Evolutionary conservation across 30 jellyfish, hydroid and myxozoan species (phyloP), one percentile per base, ranked within the genome.

Genomic region (Aurelia aurita): DNA sequence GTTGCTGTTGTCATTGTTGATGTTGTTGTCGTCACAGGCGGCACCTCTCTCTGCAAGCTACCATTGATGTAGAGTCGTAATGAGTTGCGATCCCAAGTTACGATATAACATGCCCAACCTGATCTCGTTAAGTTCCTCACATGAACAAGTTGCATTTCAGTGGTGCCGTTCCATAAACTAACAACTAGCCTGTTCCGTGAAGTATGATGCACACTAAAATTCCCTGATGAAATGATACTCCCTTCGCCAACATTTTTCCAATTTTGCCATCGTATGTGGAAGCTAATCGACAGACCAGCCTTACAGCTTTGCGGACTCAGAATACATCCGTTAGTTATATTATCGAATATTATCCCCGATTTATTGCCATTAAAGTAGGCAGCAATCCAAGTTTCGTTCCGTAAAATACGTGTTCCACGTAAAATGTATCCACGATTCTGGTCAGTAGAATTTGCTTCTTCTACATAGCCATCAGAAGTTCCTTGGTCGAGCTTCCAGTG

Each of bases 51-150:
- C 20, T 32, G 19, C 15, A 53, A 32, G 3, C 75, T 57, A 7
- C 84, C 58, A 81, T 55, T 68, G 10, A 34, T 26, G 35, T 45
- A 67, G 26, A 81, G 21, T 25, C 39, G 23, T 34, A 81, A 29
- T 1, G 91, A 19, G 23, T 32, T 26, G 28, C 22, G 80, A 67
- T 81, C 59, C 91, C 91, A 81, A 35, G 85, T 46, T 22, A 67
- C 78, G 31, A 72, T 57, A 73, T 46, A 69, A 28, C 91, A 81
- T 14, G 54, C 70, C 91, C 91, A 81, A n/a, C 69, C 79, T 14
- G 29, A 28, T 4, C 18, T 22, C 16, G 77, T 19, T 46, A 21
- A 18, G 16, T 81, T 74, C 34, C 86, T 53, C 64, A 25, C 43
- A 54, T 81, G 45, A 7, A 16, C 55, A 49, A 68, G 4, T n/a